Evolutionary conservation across 2,797 vertebrate genomes (phyloP), one percentile per base, ranked within the genome.

Genomic region (Myotis vivesi): DNA sequence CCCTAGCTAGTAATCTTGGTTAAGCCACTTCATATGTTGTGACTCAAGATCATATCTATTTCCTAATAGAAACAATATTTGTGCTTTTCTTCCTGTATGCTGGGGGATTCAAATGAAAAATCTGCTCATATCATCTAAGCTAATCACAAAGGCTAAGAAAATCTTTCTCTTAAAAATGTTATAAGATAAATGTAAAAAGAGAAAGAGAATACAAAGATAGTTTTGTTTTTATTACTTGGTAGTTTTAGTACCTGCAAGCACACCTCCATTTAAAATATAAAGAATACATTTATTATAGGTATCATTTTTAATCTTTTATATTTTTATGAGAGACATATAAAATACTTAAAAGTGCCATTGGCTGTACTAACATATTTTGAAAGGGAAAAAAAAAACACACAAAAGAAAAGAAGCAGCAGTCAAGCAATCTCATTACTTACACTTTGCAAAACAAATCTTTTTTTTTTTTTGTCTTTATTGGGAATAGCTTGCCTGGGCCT

Each of bases 271-370:
- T 90, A 94, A 89, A 96, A 90, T 75, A 81, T 19, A 62, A 89
- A 94, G 23, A 30, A 89, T 84, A 89, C n/a, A 62, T 72, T 84
- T 94, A 55, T 64, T 72, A 30, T 44, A 46, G 41, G 25, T 13
- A 94, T 49, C 16, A 13, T 46, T 87, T 62, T 92, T 62, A 87
- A 95, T 96, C 68, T 80, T 87, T 94, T 64, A 89, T 88, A 95
- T 77, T 92, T 83, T 57, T 85, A 69, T 66, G 46, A 86, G 22
- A 77, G 33, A 69, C 8, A 23, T 30, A 90, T 51, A 71, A 90
- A 90, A 93, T 71, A 62, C 25, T 75, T 55, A 69, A 89, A 80
- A 72, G 9, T 41, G 13, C 49, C 25, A 94, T 38, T 96, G 53
- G 3, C 38, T 90, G 8, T 55, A 57, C 13, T 64, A 68, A 81